phyloP scores from a whole-genome alignment of 2,888 invertebrate genomes.

The Carpatolechia fugitivella region DNA sequence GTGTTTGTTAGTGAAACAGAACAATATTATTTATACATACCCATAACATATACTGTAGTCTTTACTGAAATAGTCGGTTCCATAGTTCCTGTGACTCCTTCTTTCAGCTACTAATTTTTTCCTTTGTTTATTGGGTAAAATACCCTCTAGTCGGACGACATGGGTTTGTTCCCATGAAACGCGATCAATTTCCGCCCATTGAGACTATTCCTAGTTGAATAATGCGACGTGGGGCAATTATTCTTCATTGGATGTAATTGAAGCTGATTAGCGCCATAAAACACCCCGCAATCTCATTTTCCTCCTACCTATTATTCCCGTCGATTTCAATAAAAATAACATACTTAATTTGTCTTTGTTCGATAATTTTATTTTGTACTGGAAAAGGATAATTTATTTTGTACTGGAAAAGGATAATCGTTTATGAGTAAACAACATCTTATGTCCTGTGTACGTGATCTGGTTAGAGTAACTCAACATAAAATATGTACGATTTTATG shows the following conservation, averaged over 20 bases:
- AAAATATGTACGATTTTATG: background rate
- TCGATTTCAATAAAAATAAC: background rate
- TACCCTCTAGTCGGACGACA: background rate
- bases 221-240: constrained; percentile 27
- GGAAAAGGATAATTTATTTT: background rate
- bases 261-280: constrained; percentile 32
- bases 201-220: constrained; percentile 31
- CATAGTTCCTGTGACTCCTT: too few species aligned
- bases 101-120: background rate
- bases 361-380: background rate
- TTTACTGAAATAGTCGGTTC: too few species aligned
- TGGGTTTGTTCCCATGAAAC: background rate
- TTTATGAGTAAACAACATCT: background rate
- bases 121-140: background rate
- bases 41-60: too few species aligned
- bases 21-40: background rate
- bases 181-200: constrained; percentile 15
- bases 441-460: background rate
- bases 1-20: background rate
- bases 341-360: background rate
- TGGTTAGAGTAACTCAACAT: background rate
- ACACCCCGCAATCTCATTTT: constrained; percentile 20
- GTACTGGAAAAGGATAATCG: background rate
- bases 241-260: constrained; percentile 40
- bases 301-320: background rate